Evolutionary conservation across 2,888 invertebrate species (phyloP), one percentile per base, ranked within the genome.

Genomic region (Athripsodes cinereus): DNA sequence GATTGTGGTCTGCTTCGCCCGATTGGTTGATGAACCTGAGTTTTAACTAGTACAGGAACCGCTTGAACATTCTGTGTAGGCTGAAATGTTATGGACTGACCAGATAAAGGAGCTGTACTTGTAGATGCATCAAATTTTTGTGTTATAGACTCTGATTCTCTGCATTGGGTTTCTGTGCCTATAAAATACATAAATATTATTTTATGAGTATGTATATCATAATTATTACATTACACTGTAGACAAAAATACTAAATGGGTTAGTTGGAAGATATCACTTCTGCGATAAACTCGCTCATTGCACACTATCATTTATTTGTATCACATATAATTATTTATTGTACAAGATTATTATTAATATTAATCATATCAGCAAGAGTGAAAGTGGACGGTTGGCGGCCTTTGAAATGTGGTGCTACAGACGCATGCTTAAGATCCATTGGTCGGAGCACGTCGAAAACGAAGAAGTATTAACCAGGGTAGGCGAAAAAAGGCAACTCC

Each of bases 1-100:
- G 90, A 92, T 72, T 92, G 92, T 1, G 92, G 92, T 0, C 92
- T 73, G 57, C 74, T 71, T 66, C 74, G 67, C 57, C 65, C 13
- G 62, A 66, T 60, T 57, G 65, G 8, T 64, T 68, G 47, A 66
- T 65, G 58, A 22, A 49, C 59, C 52, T 60, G 61, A 16, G 52
- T 57, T 8, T 52, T 31, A 10, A 44, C 20, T 2, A 40, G 56
- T 2, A 46, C 46, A 5, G 52, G 31, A 2, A 50, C 53, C 18
- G 53, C 22, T 19, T 40, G 52, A 16, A 44, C 44, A 2, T 40
- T 57, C 19, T 53, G 50, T 3, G 53, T 53, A 22, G 35, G 47
- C 18, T 22, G 46, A 10, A 57, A 21, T 1, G 47, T 54, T 13
- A 40, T 34, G 22, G 53, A 35, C 56, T 62, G 63, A 34, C 47